Percentiles rank a stretch among this genome's conserved stretches.
phyloP scores from a whole-genome alignment of 2,113 vertebrate genomes.

The Emydocephalus ijimae region DNA sequence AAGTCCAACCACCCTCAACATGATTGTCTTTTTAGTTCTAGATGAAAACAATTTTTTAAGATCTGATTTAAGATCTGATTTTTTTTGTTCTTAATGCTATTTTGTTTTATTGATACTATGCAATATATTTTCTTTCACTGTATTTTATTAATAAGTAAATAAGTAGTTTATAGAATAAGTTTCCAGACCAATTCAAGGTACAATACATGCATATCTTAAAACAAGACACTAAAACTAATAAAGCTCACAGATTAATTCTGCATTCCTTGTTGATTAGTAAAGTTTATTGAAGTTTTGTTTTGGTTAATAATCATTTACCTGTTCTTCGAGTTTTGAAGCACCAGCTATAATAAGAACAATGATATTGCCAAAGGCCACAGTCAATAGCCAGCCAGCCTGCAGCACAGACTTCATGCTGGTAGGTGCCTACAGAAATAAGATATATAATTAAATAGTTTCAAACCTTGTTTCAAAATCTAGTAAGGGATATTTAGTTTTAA shows the following conservation, averaged over 20 bases:
- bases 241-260: neutral
- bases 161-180: neutral
- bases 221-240: neutral
- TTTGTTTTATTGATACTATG: neutral
- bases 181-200: neutral
- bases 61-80: neutral
- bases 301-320: conserved; percentile 68
- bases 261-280: neutral
- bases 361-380: conserved; percentile 88
- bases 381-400: conserved; percentile 91
- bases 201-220: neutral
- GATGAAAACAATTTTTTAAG: neutral
- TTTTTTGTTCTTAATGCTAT: neutral
- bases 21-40: neutral
- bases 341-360: conserved; percentile 92
- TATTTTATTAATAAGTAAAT: neutral
- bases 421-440: conserved; percentile 77
- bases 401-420: conserved; percentile 96
- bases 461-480: neutral
- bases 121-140: neutral
- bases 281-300: neutral
- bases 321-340: conserved; percentile 70
- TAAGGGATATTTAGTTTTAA: neutral
- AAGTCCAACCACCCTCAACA: neutral
- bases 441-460: neutral